Base-by-base conservation (phyloP, 2,113 vertebrate species). In the Patagioenas fasciata region DNA sequence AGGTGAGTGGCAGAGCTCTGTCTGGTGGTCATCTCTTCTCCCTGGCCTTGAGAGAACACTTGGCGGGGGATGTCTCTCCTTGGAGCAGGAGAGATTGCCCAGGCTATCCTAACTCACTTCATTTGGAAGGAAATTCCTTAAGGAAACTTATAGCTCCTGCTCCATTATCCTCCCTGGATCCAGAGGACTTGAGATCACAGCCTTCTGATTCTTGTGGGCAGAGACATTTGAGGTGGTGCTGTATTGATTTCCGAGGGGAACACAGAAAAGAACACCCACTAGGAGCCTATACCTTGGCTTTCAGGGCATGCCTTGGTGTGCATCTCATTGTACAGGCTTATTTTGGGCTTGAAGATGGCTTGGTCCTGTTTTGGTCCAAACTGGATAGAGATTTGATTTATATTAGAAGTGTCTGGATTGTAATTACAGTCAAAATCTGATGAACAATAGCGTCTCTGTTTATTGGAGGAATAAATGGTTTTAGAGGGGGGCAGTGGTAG, bases 1-100 rank as follows among this genome's bases (percentile, higher is more conserved):
- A 98, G 98, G 99, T 99, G 97, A 97, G 98, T 34, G 32, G 38
- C 73, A 42, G 40, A 79, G 66, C 26, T 70, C 40, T 58, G 17
- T 32, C 10, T 60, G 36, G 15, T n/a, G 42, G 13, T 44, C 18
- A 18, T 13, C 12, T 24, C 34, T 87, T 67, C 40, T 89, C 13
- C 18, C 21, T 14, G 40, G 15, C 23, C 25, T 82, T 54, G 8
- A 57, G 62, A 42, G 71, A 40, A 60, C 5, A 26, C 4, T 4
- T 1, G 17, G 25, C 10, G 6, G 4, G 7, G 6, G 25, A 17
- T 38, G 32, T 53, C 40, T 66, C 14, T 48, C 15, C 31, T 67
- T 72, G 48, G 67, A 82, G 71, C 48, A 57, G 53, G 9, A 85
- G 34, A 31, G n/a, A n/a, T 83, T 91, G 26, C 8, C 56, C 20